A percentile compares a stretch with the other conserved stretches of the same genome.
These are phyloP conservation scores for Acromyrmex heyeri DNA, from an alignment of 1,140 invertebrate genomes.

Conservation along the genomic window DNA sequence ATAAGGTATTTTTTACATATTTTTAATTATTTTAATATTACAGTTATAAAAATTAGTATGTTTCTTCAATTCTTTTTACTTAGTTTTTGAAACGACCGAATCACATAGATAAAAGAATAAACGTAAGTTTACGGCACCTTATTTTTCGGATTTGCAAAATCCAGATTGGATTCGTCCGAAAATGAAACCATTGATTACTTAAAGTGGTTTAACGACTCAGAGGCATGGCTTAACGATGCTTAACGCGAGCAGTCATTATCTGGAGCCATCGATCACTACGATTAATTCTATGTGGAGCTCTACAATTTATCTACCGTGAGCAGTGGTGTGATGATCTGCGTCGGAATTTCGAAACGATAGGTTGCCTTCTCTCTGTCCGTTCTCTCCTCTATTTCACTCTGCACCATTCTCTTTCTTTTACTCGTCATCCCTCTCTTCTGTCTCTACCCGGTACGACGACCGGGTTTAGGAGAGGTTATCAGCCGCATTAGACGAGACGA, in stretches of 20 bases:
- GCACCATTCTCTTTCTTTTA: constrained; percentile 51
- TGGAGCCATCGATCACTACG: constrained; percentile 49
- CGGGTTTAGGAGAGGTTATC: constrained; percentile 75
- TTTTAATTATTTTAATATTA: no score
- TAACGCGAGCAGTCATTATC: constrained; percentile 40
- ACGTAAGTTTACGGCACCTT: not conserved
- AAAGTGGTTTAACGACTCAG: constrained; percentile 46
- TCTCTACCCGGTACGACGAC: constrained; percentile 50
- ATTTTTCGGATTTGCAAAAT: constrained; percentile 2
- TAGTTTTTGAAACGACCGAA: no score
- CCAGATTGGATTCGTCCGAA: constrained; percentile 69
- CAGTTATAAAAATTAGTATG: not conserved
- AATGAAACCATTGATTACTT: constrained; percentile 39
- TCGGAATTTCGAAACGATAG: constrained; percentile 66
- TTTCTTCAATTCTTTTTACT: not conserved
- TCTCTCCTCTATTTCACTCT: constrained; percentile 16
- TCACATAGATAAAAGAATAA: not conserved
- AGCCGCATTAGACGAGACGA: constrained; percentile 75
- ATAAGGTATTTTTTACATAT: no score
- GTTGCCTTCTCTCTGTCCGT: not conserved
- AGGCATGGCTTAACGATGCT: constrained; percentile 45
- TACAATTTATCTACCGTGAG: constrained; percentile 48
- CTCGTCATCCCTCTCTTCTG: constrained; percentile 34
- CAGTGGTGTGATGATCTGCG: constrained; percentile 2
- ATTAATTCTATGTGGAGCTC: constrained; percentile 57